Evolutionary conservation across 2,797 vertebrate genomes (phyloP).

Genomic region (Sylvilagus floridanus): DNA sequence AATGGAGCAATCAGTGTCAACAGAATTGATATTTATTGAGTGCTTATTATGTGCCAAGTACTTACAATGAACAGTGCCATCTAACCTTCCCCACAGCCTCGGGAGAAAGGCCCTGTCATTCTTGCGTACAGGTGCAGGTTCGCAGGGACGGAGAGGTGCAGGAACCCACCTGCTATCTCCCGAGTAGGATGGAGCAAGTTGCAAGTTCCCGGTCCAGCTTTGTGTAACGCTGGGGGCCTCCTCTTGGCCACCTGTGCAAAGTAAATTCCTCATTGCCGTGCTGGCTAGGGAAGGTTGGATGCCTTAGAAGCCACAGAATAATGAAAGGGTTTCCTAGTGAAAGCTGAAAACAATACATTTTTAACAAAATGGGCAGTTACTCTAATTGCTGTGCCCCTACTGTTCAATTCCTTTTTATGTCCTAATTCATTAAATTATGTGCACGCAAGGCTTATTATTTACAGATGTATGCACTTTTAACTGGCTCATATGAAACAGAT

Average conservation of each 20-base stretch:
- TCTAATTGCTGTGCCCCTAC: conserved; percentile 87
- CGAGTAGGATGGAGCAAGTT: not conserved
- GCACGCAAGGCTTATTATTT: conserved; percentile 87
- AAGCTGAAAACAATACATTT: conserved; percentile 87
- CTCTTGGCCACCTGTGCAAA: not conserved
- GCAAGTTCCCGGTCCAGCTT: not conserved
- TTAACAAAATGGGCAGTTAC: conserved; percentile 88
- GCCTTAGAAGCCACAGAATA: conserved; percentile 75
- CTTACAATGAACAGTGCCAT: not conserved
- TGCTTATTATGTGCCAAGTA: not conserved
- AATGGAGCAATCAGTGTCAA: not conserved
- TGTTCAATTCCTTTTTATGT: conserved; percentile 88
- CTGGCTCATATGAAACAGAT: conserved; percentile 86
- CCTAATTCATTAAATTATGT: conserved; percentile 88
- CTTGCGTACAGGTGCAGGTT: too few species aligned
- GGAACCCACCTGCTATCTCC: not conserved
- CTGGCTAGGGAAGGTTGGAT: not conserved
- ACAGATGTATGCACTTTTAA: conserved; percentile 88
- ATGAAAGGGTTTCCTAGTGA: conserved; percentile 82
- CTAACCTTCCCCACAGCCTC: not conserved
- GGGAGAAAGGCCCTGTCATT: not conserved
- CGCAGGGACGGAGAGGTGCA: not conserved
- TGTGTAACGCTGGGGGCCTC: not conserved
- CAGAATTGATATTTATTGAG: not conserved
- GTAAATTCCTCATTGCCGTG: not conserved